A percentile compares a stretch with the other conserved stretches of the same genome.
phyloP scores from a whole-genome alignment of 2,113 vertebrate species.

The Ptychochromis oligacanthus region DNA sequence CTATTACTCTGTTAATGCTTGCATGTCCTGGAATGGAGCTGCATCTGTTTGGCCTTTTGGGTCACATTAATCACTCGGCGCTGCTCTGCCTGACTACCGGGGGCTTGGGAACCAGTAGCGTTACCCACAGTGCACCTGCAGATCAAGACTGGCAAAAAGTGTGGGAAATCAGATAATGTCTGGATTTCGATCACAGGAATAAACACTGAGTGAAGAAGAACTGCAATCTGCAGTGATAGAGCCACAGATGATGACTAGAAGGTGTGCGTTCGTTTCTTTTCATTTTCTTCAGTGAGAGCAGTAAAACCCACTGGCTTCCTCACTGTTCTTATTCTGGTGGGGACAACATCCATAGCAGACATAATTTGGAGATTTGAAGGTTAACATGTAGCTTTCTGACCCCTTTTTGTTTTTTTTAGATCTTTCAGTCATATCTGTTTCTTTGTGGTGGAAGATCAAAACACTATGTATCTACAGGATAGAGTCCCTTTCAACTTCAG shows the following conservation, averaged over 20 bases:
- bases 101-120: slow-evolving; percentile 56
- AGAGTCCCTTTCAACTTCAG: background rate
- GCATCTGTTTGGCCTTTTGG: slow-evolving; percentile 59
- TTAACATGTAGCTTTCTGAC: background rate
- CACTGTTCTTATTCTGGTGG: background rate
- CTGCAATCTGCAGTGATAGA: background rate
- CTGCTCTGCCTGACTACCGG: slow-evolving; percentile 18
- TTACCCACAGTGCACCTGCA: slow-evolving; percentile 64
- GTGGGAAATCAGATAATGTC: slow-evolving; percentile 43
- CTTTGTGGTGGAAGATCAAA: background rate
- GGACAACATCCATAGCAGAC: background rate
- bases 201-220: background rate
- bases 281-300: background rate
- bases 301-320: background rate
- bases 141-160: slow-evolving; percentile 28
- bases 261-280: background rate
- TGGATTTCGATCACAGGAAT: background rate
- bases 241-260: background rate
- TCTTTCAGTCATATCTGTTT: background rate
- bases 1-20: background rate
- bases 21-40: slow-evolving; percentile 15
- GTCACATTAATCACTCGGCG: slow-evolving; percentile 47
- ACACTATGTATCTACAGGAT: background rate
- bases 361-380: background rate
- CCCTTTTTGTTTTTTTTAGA: background rate